Evolutionary conservation across 2,797 vertebrate species (phyloP), one percentile per base, ranked within the genome.

Genomic region (Chanos chanos): DNA sequence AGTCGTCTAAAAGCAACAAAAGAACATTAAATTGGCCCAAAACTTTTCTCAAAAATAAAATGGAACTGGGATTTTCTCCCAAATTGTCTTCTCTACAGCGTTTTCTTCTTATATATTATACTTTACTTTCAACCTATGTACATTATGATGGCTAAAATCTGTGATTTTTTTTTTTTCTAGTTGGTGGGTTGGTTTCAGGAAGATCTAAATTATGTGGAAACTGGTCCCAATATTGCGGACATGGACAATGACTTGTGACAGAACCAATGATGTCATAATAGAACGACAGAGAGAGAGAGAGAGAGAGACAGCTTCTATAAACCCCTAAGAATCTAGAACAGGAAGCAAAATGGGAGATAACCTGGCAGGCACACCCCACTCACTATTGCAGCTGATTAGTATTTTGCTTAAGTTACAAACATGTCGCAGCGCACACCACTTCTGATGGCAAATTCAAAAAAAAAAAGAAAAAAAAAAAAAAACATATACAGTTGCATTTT

Each of bases 31-130:
- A 83, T 88, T 80, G 81, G 80, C 80, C 83, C 87, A 71, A 58
- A 75, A 81, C 78, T 71, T 81, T 69, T 78, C 44, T 13, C 52
- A 62, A 76, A 80, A 78, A 64, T 49, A 56, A 74, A 67, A 51
- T 34, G 55, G 62, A 64, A 61, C 34, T 48, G 67, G 43, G 19
- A 66, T 24, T 64, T 19, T 2, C 36, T 53, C 59, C 22, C 25
- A 49, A 31, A 60, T 62, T 43, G 33, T 60, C 68, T 58, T 61
- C 45, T 75, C 79, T 82, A 82, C 72, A 85, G 72, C 79, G 83
- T 85, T 82, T 82, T 77, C 77, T 82, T 81, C 77, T 84, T 81
- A 89, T 90, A 90, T 88, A 88, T 89, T 89, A 89, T 84, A 86
- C 81, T 89, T 87, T 88, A 87, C 83, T 83, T 77, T 85, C 78